Conservation (phyloP, 1,140 invertebrate species). For the Calephelis nemesis region DNA sequence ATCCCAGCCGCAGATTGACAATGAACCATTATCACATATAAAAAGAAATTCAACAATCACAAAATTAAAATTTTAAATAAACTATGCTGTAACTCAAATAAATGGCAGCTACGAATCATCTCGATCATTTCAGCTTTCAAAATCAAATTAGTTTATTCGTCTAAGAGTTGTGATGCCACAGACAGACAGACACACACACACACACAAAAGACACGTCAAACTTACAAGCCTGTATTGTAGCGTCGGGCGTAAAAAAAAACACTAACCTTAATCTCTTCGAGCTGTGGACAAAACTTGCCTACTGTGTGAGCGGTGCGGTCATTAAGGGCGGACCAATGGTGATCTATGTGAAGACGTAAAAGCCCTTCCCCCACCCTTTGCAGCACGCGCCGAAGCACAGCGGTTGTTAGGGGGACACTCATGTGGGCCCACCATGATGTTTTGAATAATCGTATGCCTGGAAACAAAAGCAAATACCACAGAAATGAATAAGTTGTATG, state of each 20-base stretch:
- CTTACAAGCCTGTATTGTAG: too few relatives aligned
- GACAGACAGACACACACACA: too few relatives aligned
- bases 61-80: too few relatives aligned
- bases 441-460: constrained; percentile 64
- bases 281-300: constrained; percentile 71
- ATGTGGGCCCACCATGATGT: constrained; percentile 64
- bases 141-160: too few relatives aligned
- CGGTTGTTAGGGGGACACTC: constrained; percentile 58
- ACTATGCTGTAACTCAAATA: too few relatives aligned
- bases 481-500: background rate
- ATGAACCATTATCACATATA: too few relatives aligned
- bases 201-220: too few relatives aligned
- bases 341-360: constrained; percentile 62
- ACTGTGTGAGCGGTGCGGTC: constrained; percentile 71
- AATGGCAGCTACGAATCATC: too few relatives aligned
- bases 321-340: constrained; percentile 67
- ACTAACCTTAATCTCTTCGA: constrained; percentile 64
- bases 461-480: background rate
- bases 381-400: constrained; percentile 63
- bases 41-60: too few relatives aligned
- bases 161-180: too few relatives aligned
- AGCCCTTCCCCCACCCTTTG: constrained; percentile 53
- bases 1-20: too few relatives aligned
- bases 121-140: too few relatives aligned
- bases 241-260: background rate